Evolutionary conservation across 2,888 invertebrate species (phyloP), one percentile per base, ranked within the genome.

Genomic region (Acleris cristana): DNA sequence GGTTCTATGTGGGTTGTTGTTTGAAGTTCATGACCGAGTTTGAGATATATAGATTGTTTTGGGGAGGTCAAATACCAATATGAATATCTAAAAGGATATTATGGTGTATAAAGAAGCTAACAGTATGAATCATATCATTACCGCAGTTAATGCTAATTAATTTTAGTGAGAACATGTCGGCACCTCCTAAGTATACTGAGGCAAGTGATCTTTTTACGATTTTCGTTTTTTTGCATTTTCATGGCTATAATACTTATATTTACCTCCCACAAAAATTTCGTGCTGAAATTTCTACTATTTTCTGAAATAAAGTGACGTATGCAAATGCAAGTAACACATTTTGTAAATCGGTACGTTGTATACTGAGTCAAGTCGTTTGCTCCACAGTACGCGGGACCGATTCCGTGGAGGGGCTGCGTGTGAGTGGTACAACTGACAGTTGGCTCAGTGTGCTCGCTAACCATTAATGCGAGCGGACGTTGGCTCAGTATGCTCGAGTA

Each of bases 321-420:
- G 30, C 1, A 1, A 26, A 54, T 19, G 6, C 53, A 26, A 6
- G 3, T 34, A 34, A 34, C 34, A 34, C 34, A 12, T 30, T 54
- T 54, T 54, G 16, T 54, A 2, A 54, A 5, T 54, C 10, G 18
- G 54, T 19, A 56, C 44, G 19, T 6, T 40, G 55, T 49, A 18
- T 58, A 58, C 48, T 58, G 58, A 58, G 48, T 19, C 12, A 49
- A 58, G 30, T 49, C 48, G 26, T 49, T 49, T 58, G 48, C 7
- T 30, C 48, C 26, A 58, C 48, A 45, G 14, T 58, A 58, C 48
- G 48, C 18, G 7, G 58, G 16, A 58, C 58, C 21, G 12, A 4
- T 58, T 23, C 45, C 14, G 45, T 16, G n/a, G 23, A 57, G n/a
- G 45, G 23, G 23, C n/a, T n/a, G 45, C 16, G 23, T 40, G 57